Base-by-base conservation (phyloP, 2,797 vertebrate species). In the Myotis pilosus region DNA sequence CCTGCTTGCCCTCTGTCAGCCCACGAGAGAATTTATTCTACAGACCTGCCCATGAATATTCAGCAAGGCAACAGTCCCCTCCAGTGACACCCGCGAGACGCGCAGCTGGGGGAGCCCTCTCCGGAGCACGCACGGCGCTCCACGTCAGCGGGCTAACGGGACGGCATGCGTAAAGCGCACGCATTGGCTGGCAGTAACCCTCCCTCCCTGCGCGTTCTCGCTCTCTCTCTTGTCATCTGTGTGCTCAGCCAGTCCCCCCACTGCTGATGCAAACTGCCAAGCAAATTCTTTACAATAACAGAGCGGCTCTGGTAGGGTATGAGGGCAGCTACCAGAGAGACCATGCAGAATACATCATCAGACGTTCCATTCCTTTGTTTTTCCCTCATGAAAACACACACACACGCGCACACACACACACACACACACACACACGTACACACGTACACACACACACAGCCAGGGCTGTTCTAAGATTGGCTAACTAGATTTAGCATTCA, bases 41-140 rank as follows among this genome's bases (percentile, higher is more conserved):
- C 97, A 91, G 96, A 90, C 96, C 96, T 97, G 95, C 96, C 98
- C 97, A 98, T 98, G 98, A 98, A 98, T 98, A 98, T 98, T 98
- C 98, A 98, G 97, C 97, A 96, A 97, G 97, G 97, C 96, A 97
- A 97, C 98, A 98, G 96, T 97, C 97, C 97, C 98, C 98, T 92
- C 97, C 98, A 98, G 93, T 93, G 97, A 98, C 97, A 97, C 98
- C 97, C 97, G 89, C 74, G 97, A 98, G 98, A 97, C 88, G 87
- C 95, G 72, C 33, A 87, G 72, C 91, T 51, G 55, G 15, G 85
- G 94, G 95, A 95, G 97, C 78, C 93, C 95, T 97, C 96, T 51
- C 93, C 96, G 95, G 85, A 95, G 78, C 83, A 19, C 1, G 22
- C 93, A 92, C 89, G 74, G 57, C 2, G 49, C 93, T 92, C 30